Percentiles rank a stretch among this genome's conserved stretches.
These are phyloP conservation scores for Drosophila mimica DNA, from an alignment of 2,888 invertebrate species.

Conservation along the genomic window DNA sequence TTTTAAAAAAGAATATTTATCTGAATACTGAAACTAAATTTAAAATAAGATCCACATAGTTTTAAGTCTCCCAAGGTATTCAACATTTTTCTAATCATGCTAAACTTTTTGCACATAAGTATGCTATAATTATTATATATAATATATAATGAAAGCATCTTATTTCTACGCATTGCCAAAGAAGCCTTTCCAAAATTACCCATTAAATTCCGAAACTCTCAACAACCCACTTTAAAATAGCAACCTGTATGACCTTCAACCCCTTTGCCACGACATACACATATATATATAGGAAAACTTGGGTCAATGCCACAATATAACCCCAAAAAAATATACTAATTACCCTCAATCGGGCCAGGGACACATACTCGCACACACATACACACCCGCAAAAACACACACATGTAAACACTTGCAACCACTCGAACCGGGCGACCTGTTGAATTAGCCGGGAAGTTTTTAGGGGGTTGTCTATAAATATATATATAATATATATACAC, in stretches of 20 bases:
- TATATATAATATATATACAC: constrained; percentile 41
- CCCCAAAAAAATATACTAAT: constrained; percentile 57
- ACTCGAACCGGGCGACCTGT: constrained; percentile 60
- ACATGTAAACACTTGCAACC: constrained; percentile 35
- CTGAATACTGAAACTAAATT: background rate
- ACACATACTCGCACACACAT: constrained; percentile 10
- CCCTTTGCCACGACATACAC: constrained; percentile 16
- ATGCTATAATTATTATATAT: constrained; percentile 27
- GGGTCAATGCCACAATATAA: constrained; percentile 59
- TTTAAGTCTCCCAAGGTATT: background rate
- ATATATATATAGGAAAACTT: constrained; percentile 13
- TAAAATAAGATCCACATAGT: background rate
- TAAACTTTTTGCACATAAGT: constrained; percentile 29
- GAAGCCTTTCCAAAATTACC: background rate
- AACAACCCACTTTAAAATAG: constrained; percentile 4
- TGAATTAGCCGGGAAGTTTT: constrained; percentile 49
- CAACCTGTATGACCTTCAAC: constrained; percentile 48
- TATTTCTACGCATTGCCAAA: background rate
- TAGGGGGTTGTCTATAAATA: constrained; percentile 56
- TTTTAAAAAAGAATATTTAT: rapidly evolving
- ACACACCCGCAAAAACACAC: constrained; percentile 26
- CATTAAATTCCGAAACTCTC: constrained; percentile 32
- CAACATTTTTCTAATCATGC: no score
- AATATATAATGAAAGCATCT: background rate
- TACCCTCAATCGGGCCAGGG: constrained; percentile 50